phyloP scores from a whole-genome alignment of 2,888 invertebrate species.

The Ophion ellenae region DNA sequence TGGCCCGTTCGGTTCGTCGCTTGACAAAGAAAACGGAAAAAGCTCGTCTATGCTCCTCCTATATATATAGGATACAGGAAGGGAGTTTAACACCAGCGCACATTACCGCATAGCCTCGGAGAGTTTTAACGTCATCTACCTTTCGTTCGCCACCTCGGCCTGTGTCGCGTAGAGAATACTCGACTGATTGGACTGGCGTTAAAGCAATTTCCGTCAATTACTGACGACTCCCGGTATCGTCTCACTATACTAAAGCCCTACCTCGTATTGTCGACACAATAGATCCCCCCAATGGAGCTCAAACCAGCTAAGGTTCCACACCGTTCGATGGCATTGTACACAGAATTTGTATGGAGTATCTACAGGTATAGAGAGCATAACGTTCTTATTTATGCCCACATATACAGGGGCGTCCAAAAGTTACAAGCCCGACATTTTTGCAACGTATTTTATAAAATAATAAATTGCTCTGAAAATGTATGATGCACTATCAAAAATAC shows the following conservation, averaged over 20 bases:
- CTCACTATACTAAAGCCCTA: conserved; percentile 53
- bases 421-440: background rate
- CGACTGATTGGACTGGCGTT: conserved; percentile 77
- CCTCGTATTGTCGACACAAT: conserved; percentile 72
- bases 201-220: conserved; percentile 81
- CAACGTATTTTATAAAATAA: conserved; percentile 1
- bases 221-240: conserved; percentile 72
- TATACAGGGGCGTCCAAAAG: background rate
- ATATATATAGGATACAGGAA: conserved; percentile 45
- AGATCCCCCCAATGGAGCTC: conserved; percentile 71
- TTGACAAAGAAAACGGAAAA: conserved; percentile 65
- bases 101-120: conserved; percentile 47
- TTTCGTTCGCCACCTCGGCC: conserved; percentile 48
- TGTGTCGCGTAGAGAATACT: conserved; percentile 71
- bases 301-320: conserved; percentile 48
- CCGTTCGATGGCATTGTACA: conserved; percentile 33
- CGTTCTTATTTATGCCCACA: background rate
- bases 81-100: conserved; percentile 41
- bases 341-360: background rate
- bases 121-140: conserved; percentile 59
- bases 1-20: conserved; percentile 50
- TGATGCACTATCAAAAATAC: too few species aligned
- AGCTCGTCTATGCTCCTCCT: conserved; percentile 46
- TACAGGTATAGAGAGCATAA: background rate
- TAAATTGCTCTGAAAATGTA: too few species aligned